A percentile compares a stretch with the other conserved stretches of the same genome.
Evolutionary conservation across 37 sponge, comb jelly and placozoan genomes (phyloP).

Genomic region (Agelas oroides): DNA sequence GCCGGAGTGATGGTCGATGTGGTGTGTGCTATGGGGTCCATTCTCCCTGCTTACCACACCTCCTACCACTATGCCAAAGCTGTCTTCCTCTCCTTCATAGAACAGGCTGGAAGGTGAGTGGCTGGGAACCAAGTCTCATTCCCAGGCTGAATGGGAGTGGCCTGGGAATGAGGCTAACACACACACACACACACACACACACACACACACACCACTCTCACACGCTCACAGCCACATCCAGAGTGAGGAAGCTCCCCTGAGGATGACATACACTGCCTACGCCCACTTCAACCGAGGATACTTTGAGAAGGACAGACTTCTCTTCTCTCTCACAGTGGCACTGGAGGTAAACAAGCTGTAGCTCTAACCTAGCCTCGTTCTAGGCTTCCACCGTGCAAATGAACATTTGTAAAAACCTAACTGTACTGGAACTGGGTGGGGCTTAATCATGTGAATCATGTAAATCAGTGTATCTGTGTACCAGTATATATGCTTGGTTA

Average conservation of each 20-base stretch:
- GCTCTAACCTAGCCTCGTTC: too few species aligned
- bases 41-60: constrained; percentile 53
- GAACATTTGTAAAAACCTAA: too few species aligned
- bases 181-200: too few species aligned
- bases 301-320: constrained; percentile 68
- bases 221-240: constrained; percentile 32
- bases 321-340: constrained; percentile 66
- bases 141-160: too few species aligned
- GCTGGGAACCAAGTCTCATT: too few species aligned
- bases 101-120: constrained; percentile 61
- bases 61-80: constrained; percentile 30
- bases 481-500: too few species aligned
- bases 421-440: too few species aligned
- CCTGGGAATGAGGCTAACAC: too few species aligned
- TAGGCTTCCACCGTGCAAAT: too few species aligned
- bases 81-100: constrained; percentile 54
- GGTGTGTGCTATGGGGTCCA: constrained; percentile 45
- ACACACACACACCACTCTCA: too few species aligned
- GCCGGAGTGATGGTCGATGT: constrained; percentile 51
- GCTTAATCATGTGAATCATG: too few species aligned
- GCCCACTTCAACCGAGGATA: constrained; percentile 59
- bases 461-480: too few species aligned
- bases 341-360: constrained; percentile 69
- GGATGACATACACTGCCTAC: constrained; percentile 45
- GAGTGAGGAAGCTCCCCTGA: constrained; percentile 57